These are phyloP conservation scores for Axea sp. DNA, from an alignment of 2,888 invertebrate species.

Conservation along the genomic window DNA sequence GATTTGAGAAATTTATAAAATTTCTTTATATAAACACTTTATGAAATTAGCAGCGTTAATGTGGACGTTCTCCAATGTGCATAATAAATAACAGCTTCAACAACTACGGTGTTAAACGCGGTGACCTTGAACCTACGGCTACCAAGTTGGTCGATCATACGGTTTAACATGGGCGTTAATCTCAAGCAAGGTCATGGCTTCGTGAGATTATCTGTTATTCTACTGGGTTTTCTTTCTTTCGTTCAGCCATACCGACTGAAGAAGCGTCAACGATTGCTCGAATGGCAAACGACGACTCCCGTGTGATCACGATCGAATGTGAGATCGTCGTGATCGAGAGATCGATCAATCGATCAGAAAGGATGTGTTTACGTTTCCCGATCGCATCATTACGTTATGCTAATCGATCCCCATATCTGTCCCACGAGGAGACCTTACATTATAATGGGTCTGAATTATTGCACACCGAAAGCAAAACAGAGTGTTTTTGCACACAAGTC, in stretches of 20 bases:
- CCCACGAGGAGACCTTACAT: slow-evolving; percentile 66
- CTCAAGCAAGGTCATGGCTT: slow-evolving; percentile 70
- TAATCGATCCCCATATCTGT: slow-evolving; percentile 76
- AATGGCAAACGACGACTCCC: no score
- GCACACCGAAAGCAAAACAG: slow-evolving; percentile 31
- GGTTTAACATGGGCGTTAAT: slow-evolving; percentile 73
- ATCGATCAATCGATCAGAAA: not conserved
- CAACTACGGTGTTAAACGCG: slow-evolving; percentile 20
- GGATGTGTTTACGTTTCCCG: slow-evolving; percentile 63
- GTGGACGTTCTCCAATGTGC: slow-evolving; percentile 7
- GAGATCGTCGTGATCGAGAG: slow-evolving; percentile 67
- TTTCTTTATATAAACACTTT: no score
- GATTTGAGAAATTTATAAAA: no score
- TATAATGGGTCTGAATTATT: slow-evolving; percentile 56
- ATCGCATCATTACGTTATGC: slow-evolving; percentile 75
- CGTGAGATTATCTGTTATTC: slow-evolving; percentile 42
- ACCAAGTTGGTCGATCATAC: slow-evolving; percentile 67
- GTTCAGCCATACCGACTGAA: slow-evolving; percentile 3
- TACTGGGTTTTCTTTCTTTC: slow-evolving; percentile 12
- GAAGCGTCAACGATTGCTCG: slow-evolving; percentile 15
- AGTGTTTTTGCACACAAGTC: slow-evolving; percentile 16
- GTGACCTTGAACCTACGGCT: slow-evolving; percentile 72
- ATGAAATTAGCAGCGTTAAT: slow-evolving; percentile 22
- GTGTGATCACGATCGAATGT: slow-evolving; percentile 24
- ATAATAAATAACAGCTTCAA: slow-evolving; percentile 39